Evolutionary conservation across 1,140 invertebrate species (phyloP), one percentile per base, ranked within the genome.

Genomic region (Penaeus vannamei): DNA sequence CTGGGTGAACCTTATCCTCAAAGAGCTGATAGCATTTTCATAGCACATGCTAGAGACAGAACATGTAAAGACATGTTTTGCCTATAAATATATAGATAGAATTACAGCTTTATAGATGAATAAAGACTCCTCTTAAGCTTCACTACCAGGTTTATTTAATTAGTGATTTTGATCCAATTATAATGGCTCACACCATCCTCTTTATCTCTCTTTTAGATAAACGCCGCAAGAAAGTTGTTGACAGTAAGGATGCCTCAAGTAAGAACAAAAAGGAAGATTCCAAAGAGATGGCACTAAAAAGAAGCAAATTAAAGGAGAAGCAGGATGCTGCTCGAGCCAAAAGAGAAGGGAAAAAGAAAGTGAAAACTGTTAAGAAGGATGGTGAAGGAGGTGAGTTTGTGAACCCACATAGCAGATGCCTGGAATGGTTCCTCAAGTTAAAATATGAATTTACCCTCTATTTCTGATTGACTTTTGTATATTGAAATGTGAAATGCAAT

Each of bases 281-380:
- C 12, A 90, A 90, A 72, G 88, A 90, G 22, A 60, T 66, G 26
- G 82, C 82, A 29, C 42, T 46, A 29, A 90, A 90, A 62, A 90
- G 87, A 80, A 72, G 82, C 10, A 89, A 89, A 60, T 32, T 89
- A 26, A 89, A 90, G 79, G 88, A 90, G 60, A 85, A 83, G 26
- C 88, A 85, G 42, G 88, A 90, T 53, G 84, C 84, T 36, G 61
- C 84, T 23, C 83, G 88, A 19, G 60, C 53, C 2, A 90, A 90
- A 23, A 77, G 84, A 36, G 88, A 90, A 61, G 79, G 62, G 12
- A 90, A 90, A 53, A 90, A 90, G 84, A 85, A 86, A 26, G 20
- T 29, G 17, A 90, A 84, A 62, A 61, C 72, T 23, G 32, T 29
- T 26, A 89, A 89, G 26, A 89, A 89, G 36, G 87, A 89, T 12